Percentiles rank a stretch among this genome's conserved stretches.
These are phyloP conservation scores for Sinosuthora webbiana DNA, from an alignment of 2,113 vertebrate genomes.

Conservation along the genomic window DNA sequence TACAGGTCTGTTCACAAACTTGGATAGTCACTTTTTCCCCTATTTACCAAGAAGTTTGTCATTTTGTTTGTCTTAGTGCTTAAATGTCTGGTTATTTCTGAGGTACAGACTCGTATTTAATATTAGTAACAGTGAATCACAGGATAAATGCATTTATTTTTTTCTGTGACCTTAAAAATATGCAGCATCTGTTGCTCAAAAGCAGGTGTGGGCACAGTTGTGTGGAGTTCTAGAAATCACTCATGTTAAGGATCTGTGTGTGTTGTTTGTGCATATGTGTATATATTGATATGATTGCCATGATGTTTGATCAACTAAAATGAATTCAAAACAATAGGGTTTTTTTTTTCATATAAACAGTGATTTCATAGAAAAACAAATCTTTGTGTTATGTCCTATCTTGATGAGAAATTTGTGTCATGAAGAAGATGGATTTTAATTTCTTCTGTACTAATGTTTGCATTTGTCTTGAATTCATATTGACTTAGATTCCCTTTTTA, in stretches of 20 bases:
- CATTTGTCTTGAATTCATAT: background rate
- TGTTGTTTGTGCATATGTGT: background rate
- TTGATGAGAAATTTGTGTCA: background rate
- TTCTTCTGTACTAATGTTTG: background rate
- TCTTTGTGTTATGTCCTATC: background rate
- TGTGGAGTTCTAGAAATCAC: background rate
- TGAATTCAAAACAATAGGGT: background rate
- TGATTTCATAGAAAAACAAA: background rate
- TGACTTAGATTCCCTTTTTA: background rate
- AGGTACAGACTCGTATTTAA: background rate
- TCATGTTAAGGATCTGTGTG: background rate
- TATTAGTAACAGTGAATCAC: background rate
- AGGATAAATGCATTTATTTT: background rate
- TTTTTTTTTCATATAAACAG: background rate
- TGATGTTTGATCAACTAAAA: background rate
- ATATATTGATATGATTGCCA: background rate
- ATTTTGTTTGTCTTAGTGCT: background rate
- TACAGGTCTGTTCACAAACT: background rate
- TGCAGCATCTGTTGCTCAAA: background rate
- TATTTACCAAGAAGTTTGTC: background rate
- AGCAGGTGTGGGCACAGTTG: background rate
- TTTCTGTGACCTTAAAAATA: constrained; percentile 3
- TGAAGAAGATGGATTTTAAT: background rate
- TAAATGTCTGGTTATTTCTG: background rate
- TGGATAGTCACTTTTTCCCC: background rate